phyloP scores from a whole-genome alignment of 2,888 invertebrate genomes.

The Volucella bombylans region DNA sequence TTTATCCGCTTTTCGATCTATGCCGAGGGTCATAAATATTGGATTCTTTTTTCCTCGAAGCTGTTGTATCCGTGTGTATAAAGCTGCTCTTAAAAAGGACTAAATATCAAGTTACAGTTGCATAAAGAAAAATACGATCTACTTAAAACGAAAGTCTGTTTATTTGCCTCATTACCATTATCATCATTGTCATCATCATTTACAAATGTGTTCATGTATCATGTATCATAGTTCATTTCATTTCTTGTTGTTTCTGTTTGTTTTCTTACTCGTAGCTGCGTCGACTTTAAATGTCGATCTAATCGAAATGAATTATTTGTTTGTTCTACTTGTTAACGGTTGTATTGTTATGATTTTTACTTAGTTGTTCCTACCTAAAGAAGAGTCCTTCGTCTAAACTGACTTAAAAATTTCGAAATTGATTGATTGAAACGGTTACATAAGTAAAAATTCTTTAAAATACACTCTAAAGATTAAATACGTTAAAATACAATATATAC shows the following conservation, averaged over 20 bases:
- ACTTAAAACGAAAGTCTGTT: constrained; percentile 59
- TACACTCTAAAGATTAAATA: no score
- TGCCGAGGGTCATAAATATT: no score
- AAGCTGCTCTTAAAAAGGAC: no score
- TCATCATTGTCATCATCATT: constrained; percentile 28
- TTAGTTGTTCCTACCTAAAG: constrained; percentile 52
- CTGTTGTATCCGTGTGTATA: no score
- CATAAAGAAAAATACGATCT: background rate
- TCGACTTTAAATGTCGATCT: constrained; percentile 20
- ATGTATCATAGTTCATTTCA: background rate
- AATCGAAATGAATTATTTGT: background rate
- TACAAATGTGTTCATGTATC: constrained; percentile 36
- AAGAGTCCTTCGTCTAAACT: constrained; percentile 34
- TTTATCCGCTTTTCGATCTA: no score
- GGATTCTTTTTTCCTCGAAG: no score
- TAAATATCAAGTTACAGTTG: no score
- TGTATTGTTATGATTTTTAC: constrained; percentile 4
- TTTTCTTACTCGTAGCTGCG: background rate
- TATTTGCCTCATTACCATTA: constrained; percentile 43
- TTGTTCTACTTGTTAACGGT: constrained; percentile 32
- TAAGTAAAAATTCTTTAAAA: constrained; percentile 2
- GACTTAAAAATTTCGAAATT: constrained; percentile 51
- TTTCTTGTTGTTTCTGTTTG: background rate
- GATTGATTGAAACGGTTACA: constrained; percentile 45
- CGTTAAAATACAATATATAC: no score